Evolutionary conservation across 1,140 invertebrate genomes (phyloP).

Genomic region (Tyrophagus putrescentiae): DNA sequence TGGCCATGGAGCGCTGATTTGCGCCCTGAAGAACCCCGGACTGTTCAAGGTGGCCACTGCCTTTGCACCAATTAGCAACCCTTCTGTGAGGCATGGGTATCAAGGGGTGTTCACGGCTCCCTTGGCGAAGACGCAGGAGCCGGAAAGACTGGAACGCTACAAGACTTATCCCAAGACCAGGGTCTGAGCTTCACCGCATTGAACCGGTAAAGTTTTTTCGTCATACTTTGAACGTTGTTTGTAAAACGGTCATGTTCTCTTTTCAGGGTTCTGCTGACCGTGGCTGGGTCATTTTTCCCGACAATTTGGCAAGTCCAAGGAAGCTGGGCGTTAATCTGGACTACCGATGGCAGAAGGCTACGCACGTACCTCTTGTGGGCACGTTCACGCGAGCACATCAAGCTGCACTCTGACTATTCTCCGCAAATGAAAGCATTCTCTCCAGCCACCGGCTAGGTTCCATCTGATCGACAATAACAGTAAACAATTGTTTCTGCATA

Average conservation of each 20-base stretch:
- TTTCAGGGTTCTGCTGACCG: slow-evolving; percentile 41
- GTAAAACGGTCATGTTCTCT: no score
- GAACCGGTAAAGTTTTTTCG: slow-evolving; percentile 78
- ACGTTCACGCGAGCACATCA: slow-evolving; percentile 88
- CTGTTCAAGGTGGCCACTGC: slow-evolving; percentile 77
- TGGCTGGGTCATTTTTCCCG: slow-evolving; percentile 71
- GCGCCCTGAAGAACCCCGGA: slow-evolving; percentile 77
- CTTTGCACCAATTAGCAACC: slow-evolving; percentile 93
- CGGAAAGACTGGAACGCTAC: slow-evolving; percentile 84
- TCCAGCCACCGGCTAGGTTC: no score
- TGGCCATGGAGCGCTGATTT: slow-evolving; percentile 86
- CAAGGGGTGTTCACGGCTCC: slow-evolving; percentile 78
- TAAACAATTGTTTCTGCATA: no score
- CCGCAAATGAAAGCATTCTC: no score
- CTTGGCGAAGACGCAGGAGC: slow-evolving; percentile 48
- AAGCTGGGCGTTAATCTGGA: slow-evolving; percentile 50
- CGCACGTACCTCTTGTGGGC: slow-evolving; percentile 90
- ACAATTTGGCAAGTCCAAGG: slow-evolving; percentile 66
- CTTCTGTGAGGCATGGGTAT: slow-evolving; percentile 66
- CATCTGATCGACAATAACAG: no score
- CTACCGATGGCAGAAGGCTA: slow-evolving; percentile 71
- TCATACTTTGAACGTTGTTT: not conserved
- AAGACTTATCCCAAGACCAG: slow-evolving; percentile 58
- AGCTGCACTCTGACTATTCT: slow-evolving; percentile 52
- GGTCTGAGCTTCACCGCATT: no score